phyloP scores from a whole-genome alignment of 2,113 vertebrate species.

The Dasyprocta punctata region DNA sequence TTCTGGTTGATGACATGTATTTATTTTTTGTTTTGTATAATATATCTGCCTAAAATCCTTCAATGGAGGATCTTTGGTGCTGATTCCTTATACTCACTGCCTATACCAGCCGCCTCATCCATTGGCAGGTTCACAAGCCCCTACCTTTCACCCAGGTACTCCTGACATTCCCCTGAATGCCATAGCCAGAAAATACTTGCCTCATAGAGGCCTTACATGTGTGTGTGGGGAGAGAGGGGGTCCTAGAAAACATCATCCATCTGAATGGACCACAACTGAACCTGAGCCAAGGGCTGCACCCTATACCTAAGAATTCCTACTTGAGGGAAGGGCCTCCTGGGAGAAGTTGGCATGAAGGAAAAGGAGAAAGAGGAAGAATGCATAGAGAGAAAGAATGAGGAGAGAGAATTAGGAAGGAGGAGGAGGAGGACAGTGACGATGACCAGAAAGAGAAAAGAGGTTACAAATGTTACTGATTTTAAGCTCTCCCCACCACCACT shows the following conservation, averaged over 20 bases:
- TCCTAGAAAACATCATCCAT: background rate
- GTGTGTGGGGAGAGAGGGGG: background rate
- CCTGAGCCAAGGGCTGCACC: background rate
- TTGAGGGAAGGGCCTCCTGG: background rate
- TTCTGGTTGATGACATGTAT: background rate
- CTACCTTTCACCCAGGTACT: background rate
- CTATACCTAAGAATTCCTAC: background rate
- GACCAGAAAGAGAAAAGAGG: background rate
- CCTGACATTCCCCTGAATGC: background rate
- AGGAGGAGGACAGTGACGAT: background rate
- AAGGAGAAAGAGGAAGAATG: background rate
- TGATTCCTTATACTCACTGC: background rate
- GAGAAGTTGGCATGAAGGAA: background rate
- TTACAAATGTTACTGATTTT: background rate
- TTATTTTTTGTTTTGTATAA: slow-evolving; percentile 43
- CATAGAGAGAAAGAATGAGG: background rate
- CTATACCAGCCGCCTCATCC: background rate
- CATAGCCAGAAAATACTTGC: background rate
- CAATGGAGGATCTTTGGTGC: background rate
- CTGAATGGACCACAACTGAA: background rate
- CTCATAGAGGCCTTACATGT: background rate
- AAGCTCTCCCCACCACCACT: background rate
- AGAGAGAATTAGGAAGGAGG: no score
- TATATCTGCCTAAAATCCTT: background rate
- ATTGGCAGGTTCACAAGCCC: background rate